These are phyloP conservation scores for Drosophila hamatofila DNA, from an alignment of 2,888 invertebrate genomes.

Conservation along the genomic window DNA sequence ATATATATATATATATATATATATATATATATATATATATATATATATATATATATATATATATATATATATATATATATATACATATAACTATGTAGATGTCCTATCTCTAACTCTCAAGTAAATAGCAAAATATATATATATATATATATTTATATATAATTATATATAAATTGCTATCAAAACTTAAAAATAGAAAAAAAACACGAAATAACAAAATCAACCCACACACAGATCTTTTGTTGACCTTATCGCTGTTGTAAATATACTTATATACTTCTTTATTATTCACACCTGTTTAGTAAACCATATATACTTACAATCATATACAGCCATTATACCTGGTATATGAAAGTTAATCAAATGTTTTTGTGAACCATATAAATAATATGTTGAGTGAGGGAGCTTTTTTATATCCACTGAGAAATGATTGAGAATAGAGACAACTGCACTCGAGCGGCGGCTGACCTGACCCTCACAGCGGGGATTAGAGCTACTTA, in stretches of 20 bases:
- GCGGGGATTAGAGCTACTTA: no score
- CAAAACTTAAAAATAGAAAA: constrained; percentile 43
- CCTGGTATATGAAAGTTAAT: constrained; percentile 49
- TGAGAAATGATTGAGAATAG: constrained; percentile 12
- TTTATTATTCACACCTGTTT: constrained; percentile 40
- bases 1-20: constrained; percentile 39
- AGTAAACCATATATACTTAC: constrained; percentile 14
- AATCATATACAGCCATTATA: constrained; percentile 19
- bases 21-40: constrained; percentile 37
- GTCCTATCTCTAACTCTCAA: constrained; percentile 41
- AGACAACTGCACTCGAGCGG: neutral
- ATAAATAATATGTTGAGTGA: constrained; percentile 37
- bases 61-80: neutral
- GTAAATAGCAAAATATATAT: constrained; percentile 21
- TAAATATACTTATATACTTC: constrained; percentile 66
- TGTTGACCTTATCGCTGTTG: constrained; percentile 71
- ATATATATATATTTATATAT: constrained; percentile 20
- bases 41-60: neutral
- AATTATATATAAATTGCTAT: constrained; percentile 42
- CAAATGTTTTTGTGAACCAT: constrained; percentile 58
- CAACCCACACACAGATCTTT: constrained; percentile 49
- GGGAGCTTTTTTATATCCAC: constrained; percentile 38
- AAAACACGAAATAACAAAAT: constrained; percentile 32
- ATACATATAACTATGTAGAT: constrained; percentile 55
- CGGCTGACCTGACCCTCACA: no score